These are phyloP conservation scores for Caerostris extrusa DNA, from an alignment of 1,140 invertebrate species.

Conservation along the genomic window DNA sequence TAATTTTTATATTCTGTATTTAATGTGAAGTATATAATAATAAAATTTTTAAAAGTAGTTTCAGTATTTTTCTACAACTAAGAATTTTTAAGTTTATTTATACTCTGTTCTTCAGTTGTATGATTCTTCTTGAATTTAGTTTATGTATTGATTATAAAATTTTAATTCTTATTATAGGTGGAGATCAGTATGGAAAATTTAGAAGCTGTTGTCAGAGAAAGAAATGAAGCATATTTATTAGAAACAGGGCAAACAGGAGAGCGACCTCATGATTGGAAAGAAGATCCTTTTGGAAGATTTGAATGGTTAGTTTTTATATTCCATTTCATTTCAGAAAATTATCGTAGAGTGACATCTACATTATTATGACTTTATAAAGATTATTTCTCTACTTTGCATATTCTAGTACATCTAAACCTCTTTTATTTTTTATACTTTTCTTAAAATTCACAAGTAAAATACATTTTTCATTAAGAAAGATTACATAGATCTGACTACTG, in stretches of 20 bases:
- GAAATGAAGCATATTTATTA: slow-evolving; percentile 94
- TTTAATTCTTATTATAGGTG: slow-evolving; percentile 82
- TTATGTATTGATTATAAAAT: too few relatives aligned
- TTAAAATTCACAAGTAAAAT: not conserved
- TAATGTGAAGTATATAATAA: too few relatives aligned
- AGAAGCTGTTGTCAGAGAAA: slow-evolving; percentile 93
- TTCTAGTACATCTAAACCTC: not conserved
- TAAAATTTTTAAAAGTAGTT: too few relatives aligned
- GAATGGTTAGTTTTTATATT: slow-evolving; percentile 69
- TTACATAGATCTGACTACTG: too few relatives aligned
- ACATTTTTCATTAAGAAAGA: too few relatives aligned
- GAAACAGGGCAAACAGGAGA: slow-evolving; percentile 95
- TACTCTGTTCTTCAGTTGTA: too few relatives aligned
- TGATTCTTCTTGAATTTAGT: too few relatives aligned
- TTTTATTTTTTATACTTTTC: not conserved
- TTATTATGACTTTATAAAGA: not conserved
- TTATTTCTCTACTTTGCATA: not conserved
- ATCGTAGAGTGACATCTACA: not conserved
- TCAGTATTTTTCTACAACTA: too few relatives aligned
- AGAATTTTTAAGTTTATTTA: too few relatives aligned
- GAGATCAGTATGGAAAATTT: slow-evolving; percentile 98
- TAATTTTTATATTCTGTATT: too few relatives aligned
- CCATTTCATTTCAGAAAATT: not conserved
- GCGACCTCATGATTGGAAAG: slow-evolving; percentile 84
- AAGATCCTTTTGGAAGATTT: slow-evolving; percentile 81